Conservation (phyloP, 2,888 invertebrate species). For the Brachyptera risi region DNA sequence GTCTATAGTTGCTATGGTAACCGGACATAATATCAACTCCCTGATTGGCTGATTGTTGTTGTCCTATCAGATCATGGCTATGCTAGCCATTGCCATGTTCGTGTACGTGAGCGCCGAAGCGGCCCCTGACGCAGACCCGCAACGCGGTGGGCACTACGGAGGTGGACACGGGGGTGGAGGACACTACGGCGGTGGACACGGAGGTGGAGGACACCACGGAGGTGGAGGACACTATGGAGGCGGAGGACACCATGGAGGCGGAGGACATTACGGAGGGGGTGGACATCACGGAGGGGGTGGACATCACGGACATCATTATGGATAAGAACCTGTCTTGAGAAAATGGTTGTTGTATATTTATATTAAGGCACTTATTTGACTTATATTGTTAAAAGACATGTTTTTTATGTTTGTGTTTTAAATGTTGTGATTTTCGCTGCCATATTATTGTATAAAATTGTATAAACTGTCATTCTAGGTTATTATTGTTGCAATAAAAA, state of each 20-base stretch:
- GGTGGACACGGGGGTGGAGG: neutral
- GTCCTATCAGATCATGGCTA: neutral
- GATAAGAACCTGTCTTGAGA: too few relatives aligned
- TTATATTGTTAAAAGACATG: too few relatives aligned
- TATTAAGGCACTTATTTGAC: too few relatives aligned
- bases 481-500: too few relatives aligned
- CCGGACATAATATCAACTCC: neutral
- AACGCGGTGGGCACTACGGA: neutral
- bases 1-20: too few relatives aligned
- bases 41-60: neutral
- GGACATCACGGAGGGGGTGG: constrained; percentile 8
- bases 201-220: neutral
- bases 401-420: too few relatives aligned
- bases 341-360: too few relatives aligned
- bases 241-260: constrained; percentile 8
- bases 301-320: constrained; percentile 6
- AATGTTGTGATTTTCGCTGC: too few relatives aligned
- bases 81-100: neutral
- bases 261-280: neutral
- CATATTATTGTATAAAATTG: too few relatives aligned
- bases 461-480: too few relatives aligned
- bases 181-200: neutral
- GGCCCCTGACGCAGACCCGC: neutral
- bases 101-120: neutral
- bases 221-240: constrained; percentile 6